Percentiles rank a stretch among this genome's conserved stretches.
Conservation (phyloP, 2,888 invertebrate genomes). For the Philereme transversata region DNA sequence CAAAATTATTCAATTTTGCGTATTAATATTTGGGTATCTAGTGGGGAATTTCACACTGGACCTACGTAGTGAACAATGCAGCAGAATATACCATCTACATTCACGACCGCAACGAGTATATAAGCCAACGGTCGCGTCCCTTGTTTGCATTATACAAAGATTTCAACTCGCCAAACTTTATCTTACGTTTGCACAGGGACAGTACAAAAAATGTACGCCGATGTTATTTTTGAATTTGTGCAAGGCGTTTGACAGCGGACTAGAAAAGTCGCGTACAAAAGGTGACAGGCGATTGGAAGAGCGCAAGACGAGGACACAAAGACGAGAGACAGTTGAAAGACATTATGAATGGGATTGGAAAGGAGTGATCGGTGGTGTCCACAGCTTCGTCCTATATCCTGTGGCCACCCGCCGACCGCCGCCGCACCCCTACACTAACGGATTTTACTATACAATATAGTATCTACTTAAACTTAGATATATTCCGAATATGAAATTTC, state of each 20-base stretch:
- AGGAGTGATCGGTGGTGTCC: conserved; percentile 79
- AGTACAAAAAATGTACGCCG: conserved; percentile 66
- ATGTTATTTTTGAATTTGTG: conserved; percentile 84
- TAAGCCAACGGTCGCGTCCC: conserved; percentile 72
- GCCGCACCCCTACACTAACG: neutral
- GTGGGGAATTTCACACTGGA: too few species aligned
- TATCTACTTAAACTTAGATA: too few species aligned
- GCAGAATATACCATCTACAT: conserved; percentile 51
- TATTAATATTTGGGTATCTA: too few species aligned
- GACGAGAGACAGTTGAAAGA: conserved; percentile 73
- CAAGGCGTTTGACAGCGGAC: conserved; percentile 81
- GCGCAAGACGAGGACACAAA: conserved; percentile 64
- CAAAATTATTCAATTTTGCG: too few species aligned
- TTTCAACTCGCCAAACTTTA: conserved; percentile 71
- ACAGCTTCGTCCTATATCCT: conserved; percentile 39
- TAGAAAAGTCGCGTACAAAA: conserved; percentile 68
- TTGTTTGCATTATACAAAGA: conserved; percentile 80
- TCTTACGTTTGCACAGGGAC: conserved; percentile 77
- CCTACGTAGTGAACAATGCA: conserved; percentile 1
- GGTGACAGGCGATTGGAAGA: conserved; percentile 76
- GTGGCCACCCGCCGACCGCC: conserved; percentile 37
- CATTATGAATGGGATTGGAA: conserved; percentile 75
- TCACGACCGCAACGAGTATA: conserved; percentile 62
- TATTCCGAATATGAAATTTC: neutral
- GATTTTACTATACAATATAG: neutral